phyloP scores from a whole-genome alignment of 1,140 invertebrate genomes.

The Orussus abietinus region DNA sequence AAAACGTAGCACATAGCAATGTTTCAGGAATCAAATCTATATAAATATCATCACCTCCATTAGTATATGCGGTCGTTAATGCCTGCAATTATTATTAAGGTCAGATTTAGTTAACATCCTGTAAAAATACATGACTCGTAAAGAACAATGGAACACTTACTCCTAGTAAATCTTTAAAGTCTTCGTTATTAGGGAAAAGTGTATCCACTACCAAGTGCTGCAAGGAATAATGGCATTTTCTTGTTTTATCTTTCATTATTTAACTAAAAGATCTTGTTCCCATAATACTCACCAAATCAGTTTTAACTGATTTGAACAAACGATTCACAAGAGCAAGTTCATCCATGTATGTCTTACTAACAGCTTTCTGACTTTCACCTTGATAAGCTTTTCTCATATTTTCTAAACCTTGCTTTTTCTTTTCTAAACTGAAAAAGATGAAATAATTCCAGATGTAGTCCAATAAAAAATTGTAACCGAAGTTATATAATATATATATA shows the following conservation, averaged over 20 bases:
- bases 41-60: constrained; percentile 44
- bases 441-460: constrained; percentile 5
- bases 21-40: constrained; percentile 23
- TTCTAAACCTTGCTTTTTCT: constrained; percentile 26
- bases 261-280: neutral
- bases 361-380: constrained; percentile 13
- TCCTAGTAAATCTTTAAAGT: constrained; percentile 28
- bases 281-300: constrained; percentile 32
- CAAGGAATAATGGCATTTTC: constrained; percentile 13
- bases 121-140: neutral
- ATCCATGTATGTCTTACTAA: constrained; percentile 18
- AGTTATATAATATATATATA: constrained; percentile 8
- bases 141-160: constrained; percentile 23
- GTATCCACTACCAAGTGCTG: constrained; percentile 23
- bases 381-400: constrained; percentile 33
- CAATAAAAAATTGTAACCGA: constrained; percentile 1
- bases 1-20: constrained; percentile 25
- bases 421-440: constrained; percentile 29
- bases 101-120: constrained; percentile 6
- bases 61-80: constrained; percentile 25
- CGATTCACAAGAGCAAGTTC: constrained; percentile 18
- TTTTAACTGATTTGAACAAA: constrained; percentile 29
- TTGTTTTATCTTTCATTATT: constrained; percentile 5
- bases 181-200: constrained; percentile 28
- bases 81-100: constrained; percentile 23